Conservation (phyloP, 2,797 vertebrate genomes). For the Enteromius unitaeniatus region DNA sequence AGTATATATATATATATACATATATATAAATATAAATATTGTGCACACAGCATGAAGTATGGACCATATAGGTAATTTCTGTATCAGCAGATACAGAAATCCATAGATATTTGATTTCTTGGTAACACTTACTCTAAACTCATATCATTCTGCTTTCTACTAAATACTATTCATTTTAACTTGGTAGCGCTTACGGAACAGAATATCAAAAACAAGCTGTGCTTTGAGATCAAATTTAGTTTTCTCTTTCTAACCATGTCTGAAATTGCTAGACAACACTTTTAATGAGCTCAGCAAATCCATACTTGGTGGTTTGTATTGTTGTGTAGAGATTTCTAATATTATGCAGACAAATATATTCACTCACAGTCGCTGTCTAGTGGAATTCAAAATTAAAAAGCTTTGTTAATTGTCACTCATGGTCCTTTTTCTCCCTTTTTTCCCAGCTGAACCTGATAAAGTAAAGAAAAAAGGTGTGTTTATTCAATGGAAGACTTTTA, state of each 20-base stretch:
- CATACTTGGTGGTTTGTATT: background rate
- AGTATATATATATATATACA: too few species aligned
- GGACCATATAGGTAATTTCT: background rate
- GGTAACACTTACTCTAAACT: background rate
- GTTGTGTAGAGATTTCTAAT: background rate
- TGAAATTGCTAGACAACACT: background rate
- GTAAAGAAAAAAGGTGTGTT: conserved; percentile 39
- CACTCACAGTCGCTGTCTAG: background rate
- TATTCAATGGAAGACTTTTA: background rate
- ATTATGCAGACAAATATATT: background rate
- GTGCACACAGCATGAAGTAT: background rate
- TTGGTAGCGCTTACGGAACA: background rate
- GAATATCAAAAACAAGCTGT: background rate
- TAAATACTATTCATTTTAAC: background rate
- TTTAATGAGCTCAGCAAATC: background rate
- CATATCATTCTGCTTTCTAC: background rate
- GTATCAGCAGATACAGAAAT: background rate
- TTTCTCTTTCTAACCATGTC: background rate
- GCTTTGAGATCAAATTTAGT: background rate
- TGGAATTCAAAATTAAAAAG: background rate
- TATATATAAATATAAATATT: too few species aligned
- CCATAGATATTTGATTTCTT: background rate
- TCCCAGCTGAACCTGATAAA: conserved; percentile 19
- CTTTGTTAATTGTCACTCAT: background rate
- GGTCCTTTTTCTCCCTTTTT: background rate